Conservation (phyloP, 2,113 vertebrate genomes). For the Mohoua ochrocephala region DNA sequence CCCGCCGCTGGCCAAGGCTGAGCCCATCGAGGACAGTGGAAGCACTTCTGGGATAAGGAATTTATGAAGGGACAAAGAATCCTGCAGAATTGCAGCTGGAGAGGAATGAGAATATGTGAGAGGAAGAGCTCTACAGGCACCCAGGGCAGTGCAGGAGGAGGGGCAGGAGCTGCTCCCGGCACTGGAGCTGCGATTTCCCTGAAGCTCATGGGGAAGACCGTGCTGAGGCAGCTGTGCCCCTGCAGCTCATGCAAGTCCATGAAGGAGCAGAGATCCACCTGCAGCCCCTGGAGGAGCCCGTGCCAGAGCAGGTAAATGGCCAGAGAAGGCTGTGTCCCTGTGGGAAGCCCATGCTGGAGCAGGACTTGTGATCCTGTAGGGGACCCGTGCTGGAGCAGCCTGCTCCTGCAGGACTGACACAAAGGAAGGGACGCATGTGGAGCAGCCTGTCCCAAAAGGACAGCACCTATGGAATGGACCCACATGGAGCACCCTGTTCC, state of each 20-base stretch:
- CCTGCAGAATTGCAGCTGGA: not conserved
- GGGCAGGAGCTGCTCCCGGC: not conserved
- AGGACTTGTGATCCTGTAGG: not conserved
- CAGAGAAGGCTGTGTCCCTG: not conserved
- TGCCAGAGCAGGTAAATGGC: not conserved
- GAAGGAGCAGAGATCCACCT: not conserved
- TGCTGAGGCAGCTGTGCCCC: not conserved
- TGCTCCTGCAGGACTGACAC: not conserved
- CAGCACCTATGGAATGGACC: not conserved
- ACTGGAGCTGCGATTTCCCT: not conserved
- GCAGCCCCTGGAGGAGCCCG: not conserved
- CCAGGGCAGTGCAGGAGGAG: not conserved
- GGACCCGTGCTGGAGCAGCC: too few relatives aligned
- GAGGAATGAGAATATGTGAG: not conserved
- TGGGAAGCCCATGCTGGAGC: not conserved
- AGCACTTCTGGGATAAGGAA: not conserved
- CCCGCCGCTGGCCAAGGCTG: accelerated
- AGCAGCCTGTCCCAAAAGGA: not conserved
- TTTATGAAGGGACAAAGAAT: not conserved
- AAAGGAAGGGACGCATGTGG: not conserved
- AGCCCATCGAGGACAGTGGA: not conserved
- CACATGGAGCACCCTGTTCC: not conserved
- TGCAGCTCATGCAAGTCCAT: not conserved
- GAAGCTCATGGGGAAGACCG: accelerated
- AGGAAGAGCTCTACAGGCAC: not conserved